Evolutionary conservation across 2,113 vertebrate genomes (phyloP).

Genomic region (Zosterops borbonicus): DNA sequence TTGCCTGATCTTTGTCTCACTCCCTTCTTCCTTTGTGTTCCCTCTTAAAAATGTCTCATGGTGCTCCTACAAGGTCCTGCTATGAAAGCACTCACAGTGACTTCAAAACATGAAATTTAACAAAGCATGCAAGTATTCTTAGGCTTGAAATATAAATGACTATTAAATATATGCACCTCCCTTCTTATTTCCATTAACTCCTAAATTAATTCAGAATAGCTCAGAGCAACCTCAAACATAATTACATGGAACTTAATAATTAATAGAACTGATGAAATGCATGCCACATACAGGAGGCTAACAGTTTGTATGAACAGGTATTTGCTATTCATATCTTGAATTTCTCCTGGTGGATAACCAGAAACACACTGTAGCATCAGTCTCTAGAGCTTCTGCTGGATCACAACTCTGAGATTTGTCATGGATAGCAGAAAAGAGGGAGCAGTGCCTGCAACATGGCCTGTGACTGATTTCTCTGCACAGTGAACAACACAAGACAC

Average conservation of each 20-base stretch:
- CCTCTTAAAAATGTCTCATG: neutral
- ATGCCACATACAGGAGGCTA: neutral
- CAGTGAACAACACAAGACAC: too few relatives aligned
- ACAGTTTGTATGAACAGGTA: neutral
- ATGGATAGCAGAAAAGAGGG: neutral
- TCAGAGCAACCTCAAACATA: constrained; percentile 10
- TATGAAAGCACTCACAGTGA: neutral
- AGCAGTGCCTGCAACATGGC: too few relatives aligned
- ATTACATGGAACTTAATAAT: constrained; percentile 1
- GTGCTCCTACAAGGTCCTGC: neutral
- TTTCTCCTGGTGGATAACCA: neutral
- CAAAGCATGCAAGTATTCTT: neutral
- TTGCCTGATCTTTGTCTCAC: neutral
- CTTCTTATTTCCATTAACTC: neutral
- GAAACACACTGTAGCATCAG: accelerated
- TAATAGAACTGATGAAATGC: neutral
- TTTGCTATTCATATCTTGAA: neutral
- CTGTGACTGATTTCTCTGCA: too few relatives aligned
- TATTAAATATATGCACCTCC: neutral
- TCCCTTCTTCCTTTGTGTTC: neutral
- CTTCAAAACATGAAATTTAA: neutral
- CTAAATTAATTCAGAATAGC: constrained; percentile 2
- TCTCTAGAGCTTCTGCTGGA: neutral
- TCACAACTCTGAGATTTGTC: neutral
- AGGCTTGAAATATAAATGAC: neutral